Base-by-base conservation (phyloP, 2,797 vertebrate genomes). In the Acanthurus lineatus region DNA sequence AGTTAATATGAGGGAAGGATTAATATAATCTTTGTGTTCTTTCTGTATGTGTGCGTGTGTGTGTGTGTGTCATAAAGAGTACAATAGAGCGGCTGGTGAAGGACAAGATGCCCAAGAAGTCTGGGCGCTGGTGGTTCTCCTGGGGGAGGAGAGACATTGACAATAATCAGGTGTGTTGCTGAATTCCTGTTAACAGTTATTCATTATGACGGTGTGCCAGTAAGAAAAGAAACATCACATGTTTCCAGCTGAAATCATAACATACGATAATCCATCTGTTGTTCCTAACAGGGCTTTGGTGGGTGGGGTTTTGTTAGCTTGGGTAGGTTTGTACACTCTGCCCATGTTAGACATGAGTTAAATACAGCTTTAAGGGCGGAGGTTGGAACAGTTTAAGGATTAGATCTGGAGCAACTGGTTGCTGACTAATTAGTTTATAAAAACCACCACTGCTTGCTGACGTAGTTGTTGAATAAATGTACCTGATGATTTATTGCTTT, bases 61-160 rank as follows among this genome's bases (percentile, higher is more conserved):
- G n/a, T 56, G 6, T 67, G 45, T 49, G 22, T 49, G 42, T 57
- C 9, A 62, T 84, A 17, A 84, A 99, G 98, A 96, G 88, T 76
- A 89, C 96, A 0, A 77, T 99, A 2, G 92, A 98, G 2, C 92
- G 82, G 57, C 90, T 99, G 83, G 92, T 97, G 78, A 97, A 97
- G 79, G 96, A 98, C 91, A 98, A 97, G 86, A 98, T 98, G 97
- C 94, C 96, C 22, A 97, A 97, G 86, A 98, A 95, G 90, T 94
- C 95, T 72, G 96, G 96, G 48, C 95, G 96, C 58, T 98, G 96
- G 97, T 99, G 97, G 98, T 97, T 98, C 82, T 97, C 97, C 69
- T 98, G 98, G 97, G 91, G 95, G 77, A 95, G 96, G 69, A 96
- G 89, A 91, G 95, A 97, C 74, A 91, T 96, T 76, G 86, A 91